Evolutionary conservation across 2,113 vertebrate species (phyloP).

Genomic region (Oryzias javanicus): DNA sequence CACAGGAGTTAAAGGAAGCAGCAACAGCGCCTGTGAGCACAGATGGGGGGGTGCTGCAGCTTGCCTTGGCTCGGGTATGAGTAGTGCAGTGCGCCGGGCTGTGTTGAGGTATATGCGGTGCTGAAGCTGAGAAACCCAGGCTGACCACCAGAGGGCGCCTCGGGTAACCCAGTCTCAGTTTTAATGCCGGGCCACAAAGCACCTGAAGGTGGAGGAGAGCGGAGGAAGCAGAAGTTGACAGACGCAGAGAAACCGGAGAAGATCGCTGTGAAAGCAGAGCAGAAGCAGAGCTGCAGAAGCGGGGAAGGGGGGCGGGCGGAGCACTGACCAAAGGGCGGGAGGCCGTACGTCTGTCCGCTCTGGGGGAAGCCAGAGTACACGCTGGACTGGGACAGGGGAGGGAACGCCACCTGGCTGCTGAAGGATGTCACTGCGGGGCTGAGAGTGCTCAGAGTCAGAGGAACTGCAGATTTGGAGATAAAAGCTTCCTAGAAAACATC

Average conservation of each 20-base stretch:
- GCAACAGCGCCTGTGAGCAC: too few species aligned
- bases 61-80: slow-evolving; percentile 97
- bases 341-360: slow-evolving; percentile 90
- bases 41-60: slow-evolving; percentile 46
- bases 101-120: slow-evolving; percentile 92
- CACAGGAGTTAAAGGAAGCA: background rate
- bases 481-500: too few species aligned
- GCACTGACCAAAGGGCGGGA: slow-evolving; percentile 95
- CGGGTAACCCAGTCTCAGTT: slow-evolving; percentile 94
- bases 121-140: slow-evolving; percentile 97
- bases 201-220: slow-evolving; percentile 80
- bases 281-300: slow-evolving; percentile 37
- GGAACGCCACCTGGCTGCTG: slow-evolving; percentile 84
- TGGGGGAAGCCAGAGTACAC: slow-evolving; percentile 91
- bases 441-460: background rate
- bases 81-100: slow-evolving; percentile 92
- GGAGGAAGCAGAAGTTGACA: slow-evolving; percentile 51
- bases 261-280: background rate
- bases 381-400: slow-evolving; percentile 86
- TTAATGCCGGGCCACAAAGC: slow-evolving; percentile 99
- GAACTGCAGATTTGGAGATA: background rate
- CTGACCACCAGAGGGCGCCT: slow-evolving; percentile 93
- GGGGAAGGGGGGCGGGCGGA: background rate
- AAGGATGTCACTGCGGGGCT: slow-evolving; percentile 86
- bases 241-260: background rate